Evolutionary conservation across 2,113 vertebrate genomes (phyloP).

Genomic region (Porphyrio hochstetteri): DNA sequence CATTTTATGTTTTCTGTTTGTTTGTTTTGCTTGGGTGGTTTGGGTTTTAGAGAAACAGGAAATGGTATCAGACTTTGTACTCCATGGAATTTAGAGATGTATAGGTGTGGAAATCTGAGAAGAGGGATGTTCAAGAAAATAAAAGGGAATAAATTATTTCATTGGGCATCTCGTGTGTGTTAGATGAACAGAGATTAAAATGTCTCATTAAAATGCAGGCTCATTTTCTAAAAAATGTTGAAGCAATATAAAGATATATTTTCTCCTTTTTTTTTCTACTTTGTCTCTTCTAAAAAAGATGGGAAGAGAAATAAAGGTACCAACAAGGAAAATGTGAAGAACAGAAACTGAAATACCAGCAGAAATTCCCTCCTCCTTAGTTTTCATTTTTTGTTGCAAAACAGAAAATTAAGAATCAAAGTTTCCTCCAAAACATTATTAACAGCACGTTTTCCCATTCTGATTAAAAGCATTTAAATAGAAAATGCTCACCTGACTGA

Average conservation of each 20-base stretch:
- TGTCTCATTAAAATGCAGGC: not conserved
- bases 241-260: not conserved
- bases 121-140: not conserved
- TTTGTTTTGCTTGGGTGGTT: not conserved
- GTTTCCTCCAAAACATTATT: not conserved
- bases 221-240: not conserved
- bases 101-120: not conserved
- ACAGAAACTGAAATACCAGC: not conserved
- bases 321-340: not conserved
- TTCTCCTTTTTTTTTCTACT: not conserved
- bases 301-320: not conserved
- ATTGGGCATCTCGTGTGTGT: not conserved
- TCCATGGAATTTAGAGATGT: not conserved
- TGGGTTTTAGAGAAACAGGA: not conserved
- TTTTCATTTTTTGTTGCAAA: not conserved
- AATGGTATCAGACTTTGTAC: not conserved
- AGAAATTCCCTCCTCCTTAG: accelerated
- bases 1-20: not conserved
- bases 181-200: not conserved
- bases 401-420: not conserved
- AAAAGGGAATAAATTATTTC: not conserved
- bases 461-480: not conserved
- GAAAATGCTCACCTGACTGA: not conserved
- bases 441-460: not conserved
- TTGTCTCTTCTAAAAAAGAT: not conserved